A percentile compares a stretch with the other conserved stretches of the same genome.
Evolutionary conservation across 2,888 invertebrate species (phyloP).

Genomic region (Opisthograptis luteolata): DNA sequence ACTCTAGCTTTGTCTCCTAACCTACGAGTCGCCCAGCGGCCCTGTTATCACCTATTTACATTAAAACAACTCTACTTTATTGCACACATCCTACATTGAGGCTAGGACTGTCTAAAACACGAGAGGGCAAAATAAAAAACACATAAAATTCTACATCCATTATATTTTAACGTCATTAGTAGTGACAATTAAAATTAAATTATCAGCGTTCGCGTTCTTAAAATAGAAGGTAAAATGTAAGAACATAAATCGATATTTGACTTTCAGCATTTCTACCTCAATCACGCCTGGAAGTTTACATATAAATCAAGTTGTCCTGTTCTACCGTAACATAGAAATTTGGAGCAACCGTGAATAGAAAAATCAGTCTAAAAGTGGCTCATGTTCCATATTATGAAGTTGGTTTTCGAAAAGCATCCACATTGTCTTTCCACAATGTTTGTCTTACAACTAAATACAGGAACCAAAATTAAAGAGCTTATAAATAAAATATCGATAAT

Average conservation of each 20-base stretch:
- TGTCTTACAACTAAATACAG: constrained; percentile 64
- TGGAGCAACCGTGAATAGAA: constrained; percentile 42
- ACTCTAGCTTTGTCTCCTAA: too few relatives aligned
- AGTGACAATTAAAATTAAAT: constrained; percentile 75
- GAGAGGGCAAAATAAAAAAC: constrained; percentile 59
- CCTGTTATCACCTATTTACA: too few relatives aligned
- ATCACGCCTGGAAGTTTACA: constrained; percentile 8
- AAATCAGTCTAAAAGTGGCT: constrained; percentile 77
- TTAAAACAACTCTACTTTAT: too few relatives aligned
- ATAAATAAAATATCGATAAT: constrained; percentile 48
- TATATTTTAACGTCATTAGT: constrained; percentile 80
- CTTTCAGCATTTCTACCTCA: constrained; percentile 29
- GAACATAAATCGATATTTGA: constrained; percentile 43
- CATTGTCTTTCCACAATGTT: constrained; percentile 42
- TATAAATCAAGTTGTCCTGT: constrained; percentile 11
- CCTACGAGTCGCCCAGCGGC: too few relatives aligned
- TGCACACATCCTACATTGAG: too few relatives aligned
- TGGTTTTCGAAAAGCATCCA: constrained; percentile 49
- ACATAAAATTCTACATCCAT: constrained; percentile 78
- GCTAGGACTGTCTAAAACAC: background rate
- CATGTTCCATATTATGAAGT: constrained; percentile 51
- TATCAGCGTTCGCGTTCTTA: constrained; percentile 46
- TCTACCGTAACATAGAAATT: constrained; percentile 15
- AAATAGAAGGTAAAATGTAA: constrained; percentile 63
- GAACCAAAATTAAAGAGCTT: constrained; percentile 51